phyloP scores from a whole-genome alignment of 2,113 vertebrate genomes.

The Motacilla alba region DNA sequence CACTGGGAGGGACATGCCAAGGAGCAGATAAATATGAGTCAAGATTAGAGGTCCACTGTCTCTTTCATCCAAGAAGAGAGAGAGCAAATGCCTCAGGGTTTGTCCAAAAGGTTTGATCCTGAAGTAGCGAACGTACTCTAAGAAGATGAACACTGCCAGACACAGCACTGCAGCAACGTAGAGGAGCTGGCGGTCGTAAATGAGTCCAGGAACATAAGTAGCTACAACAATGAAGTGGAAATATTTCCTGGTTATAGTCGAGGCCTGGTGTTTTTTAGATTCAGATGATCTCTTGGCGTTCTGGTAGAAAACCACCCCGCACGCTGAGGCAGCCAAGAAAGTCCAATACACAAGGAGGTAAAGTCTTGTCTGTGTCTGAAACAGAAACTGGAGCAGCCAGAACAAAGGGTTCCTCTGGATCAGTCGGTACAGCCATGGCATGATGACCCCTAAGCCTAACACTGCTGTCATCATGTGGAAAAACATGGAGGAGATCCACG shows the following conservation, averaged over 20 bases:
- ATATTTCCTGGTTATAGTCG: constrained; percentile 87
- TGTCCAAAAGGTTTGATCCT: constrained; percentile 90
- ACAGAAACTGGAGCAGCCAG: constrained; percentile 90
- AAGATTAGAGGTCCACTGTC: constrained; percentile 96
- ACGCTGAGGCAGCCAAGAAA: constrained; percentile 78
- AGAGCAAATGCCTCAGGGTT: constrained; percentile 83
- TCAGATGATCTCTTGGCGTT: constrained; percentile 81
- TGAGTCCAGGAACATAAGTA: constrained; percentile 88
- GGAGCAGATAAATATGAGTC: constrained; percentile 92
- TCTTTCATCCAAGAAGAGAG: constrained; percentile 92
- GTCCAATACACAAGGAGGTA: constrained; percentile 88
- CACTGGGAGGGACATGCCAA: constrained; percentile 92
- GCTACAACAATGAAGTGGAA: constrained; percentile 94
- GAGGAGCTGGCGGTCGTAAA: constrained; percentile 88
- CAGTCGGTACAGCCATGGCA: constrained; percentile 93
- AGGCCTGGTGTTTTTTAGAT: constrained; percentile 91
- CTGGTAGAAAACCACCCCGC: constrained; percentile 87
- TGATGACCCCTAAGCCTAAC: constrained; percentile 86
- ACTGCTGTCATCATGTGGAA: constrained; percentile 94
- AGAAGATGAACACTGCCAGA: constrained; percentile 83
- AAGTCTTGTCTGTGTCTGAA: constrained; percentile 78
- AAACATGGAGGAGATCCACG: constrained; percentile 93
- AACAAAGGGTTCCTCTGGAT: constrained; percentile 88
- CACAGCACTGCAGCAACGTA: constrained; percentile 86
- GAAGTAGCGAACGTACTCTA: constrained; percentile 93